Evolutionary conservation across 2,888 invertebrate genomes (phyloP).

Genomic region (Cryptus viduatorius): DNA sequence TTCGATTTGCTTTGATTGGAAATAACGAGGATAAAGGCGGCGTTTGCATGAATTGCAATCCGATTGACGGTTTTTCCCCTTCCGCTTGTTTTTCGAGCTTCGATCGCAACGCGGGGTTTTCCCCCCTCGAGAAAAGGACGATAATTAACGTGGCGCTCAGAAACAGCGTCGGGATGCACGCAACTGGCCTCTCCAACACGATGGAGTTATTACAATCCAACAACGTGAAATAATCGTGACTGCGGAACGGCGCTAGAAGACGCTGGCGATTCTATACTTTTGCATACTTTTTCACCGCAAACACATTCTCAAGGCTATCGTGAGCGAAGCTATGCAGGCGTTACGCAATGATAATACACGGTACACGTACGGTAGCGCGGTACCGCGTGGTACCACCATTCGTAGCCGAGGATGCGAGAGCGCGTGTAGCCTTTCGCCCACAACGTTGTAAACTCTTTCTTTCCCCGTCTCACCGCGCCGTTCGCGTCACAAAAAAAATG

Average conservation of each 20-base stretch:
- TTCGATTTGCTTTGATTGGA: neutral
- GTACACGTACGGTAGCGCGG: slow-evolving; percentile 47
- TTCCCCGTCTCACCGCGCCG: slow-evolving; percentile 15
- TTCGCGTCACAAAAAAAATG: neutral
- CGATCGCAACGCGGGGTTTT: slow-evolving; percentile 22
- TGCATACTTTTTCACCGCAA: slow-evolving; percentile 41
- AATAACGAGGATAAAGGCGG: neutral
- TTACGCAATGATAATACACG: slow-evolving; percentile 67
- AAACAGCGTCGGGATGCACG: slow-evolving; percentile 41
- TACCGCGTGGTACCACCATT: slow-evolving; percentile 66
- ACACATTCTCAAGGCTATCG: slow-evolving; percentile 61
- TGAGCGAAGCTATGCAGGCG: slow-evolving; percentile 38
- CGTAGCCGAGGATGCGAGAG: slow-evolving; percentile 27
- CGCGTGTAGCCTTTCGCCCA: slow-evolving; percentile 35
- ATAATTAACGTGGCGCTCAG: slow-evolving; percentile 45
- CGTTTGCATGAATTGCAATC: neutral
- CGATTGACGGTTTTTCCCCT: neutral
- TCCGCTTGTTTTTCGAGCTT: slow-evolving; percentile 19
- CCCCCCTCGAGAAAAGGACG: slow-evolving; percentile 45
- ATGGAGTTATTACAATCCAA: neutral
- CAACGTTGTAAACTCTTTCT: slow-evolving; percentile 8
- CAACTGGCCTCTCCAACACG: slow-evolving; percentile 21
- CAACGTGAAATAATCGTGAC: slow-evolving; percentile 8
- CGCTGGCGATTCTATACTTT: slow-evolving; percentile 36
- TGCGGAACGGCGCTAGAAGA: slow-evolving; percentile 37